phyloP scores from a whole-genome alignment of 2,888 invertebrate species.

The Trichopoda pennipes region DNA sequence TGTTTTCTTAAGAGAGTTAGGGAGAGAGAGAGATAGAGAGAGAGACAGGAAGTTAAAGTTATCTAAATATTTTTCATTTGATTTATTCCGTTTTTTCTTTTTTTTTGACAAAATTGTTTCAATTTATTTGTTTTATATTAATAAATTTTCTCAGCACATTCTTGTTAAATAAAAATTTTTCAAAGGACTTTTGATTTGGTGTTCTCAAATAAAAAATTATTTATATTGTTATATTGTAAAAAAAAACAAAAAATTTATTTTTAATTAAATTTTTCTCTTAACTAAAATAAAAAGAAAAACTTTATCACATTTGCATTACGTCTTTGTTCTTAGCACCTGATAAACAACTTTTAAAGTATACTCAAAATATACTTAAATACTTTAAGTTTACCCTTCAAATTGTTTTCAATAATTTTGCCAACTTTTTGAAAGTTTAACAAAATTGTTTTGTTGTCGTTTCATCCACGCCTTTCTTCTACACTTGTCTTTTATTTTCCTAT shows the following conservation, averaged over 20 bases:
- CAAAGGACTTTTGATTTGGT: constrained; percentile 13
- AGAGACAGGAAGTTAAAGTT: constrained; percentile 45
- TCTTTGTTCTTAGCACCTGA: constrained; percentile 81
- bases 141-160: constrained; percentile 69
- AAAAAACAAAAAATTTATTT: neutral
- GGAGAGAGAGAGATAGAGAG: constrained; percentile 24
- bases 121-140: constrained; percentile 55
- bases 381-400: constrained; percentile 68
- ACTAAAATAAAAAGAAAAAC: constrained; percentile 67
- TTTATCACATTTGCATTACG: constrained; percentile 81
- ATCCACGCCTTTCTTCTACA: constrained; percentile 27
- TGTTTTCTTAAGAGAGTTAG: constrained; percentile 61
- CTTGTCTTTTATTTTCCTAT: constrained; percentile 29
- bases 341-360: constrained; percentile 62
- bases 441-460: constrained; percentile 21
- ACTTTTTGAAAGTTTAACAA: constrained; percentile 59
- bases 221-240: neutral
- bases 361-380: constrained; percentile 63
- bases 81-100: constrained; percentile 68
- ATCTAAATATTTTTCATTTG: constrained; percentile 65
- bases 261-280: constrained; percentile 24
- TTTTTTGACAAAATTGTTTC: constrained; percentile 63
- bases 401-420: constrained; percentile 46
- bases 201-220: constrained; percentile 27
- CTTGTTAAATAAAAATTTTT: constrained; percentile 57